These are phyloP conservation scores for Lithodes maja DNA, from an alignment of 2,888 invertebrate species.

Conservation along the genomic window DNA sequence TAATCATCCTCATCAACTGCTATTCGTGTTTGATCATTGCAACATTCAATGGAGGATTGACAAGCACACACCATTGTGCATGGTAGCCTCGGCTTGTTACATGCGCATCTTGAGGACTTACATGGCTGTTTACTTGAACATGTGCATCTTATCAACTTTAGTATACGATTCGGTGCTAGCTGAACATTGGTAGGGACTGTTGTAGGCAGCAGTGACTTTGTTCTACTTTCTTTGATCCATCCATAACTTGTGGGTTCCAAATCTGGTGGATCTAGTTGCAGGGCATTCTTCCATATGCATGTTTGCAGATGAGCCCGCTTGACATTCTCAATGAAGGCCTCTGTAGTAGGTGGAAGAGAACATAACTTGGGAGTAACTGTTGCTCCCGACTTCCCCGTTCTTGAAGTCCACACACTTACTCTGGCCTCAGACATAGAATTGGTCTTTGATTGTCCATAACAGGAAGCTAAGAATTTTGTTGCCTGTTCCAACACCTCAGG, in stretches of 20 bases:
- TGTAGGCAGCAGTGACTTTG: neutral
- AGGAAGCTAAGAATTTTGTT: neutral
- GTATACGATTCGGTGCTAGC: neutral
- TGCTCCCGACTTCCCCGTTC: neutral
- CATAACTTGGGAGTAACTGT: too few species aligned
- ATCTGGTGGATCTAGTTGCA: neutral
- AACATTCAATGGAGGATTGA: constrained; percentile 12
- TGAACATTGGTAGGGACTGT: neutral
- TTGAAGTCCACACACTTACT: neutral
- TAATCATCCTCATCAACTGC: neutral
- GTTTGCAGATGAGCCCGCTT: neutral
- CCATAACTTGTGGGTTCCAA: neutral
- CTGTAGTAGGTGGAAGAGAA: too few species aligned
- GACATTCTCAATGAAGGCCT: too few species aligned
- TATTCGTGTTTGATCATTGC: neutral
- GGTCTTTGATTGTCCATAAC: neutral
- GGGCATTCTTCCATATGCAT: neutral
- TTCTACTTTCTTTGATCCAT: neutral
- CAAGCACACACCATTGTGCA: neutral
- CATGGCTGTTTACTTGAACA: neutral
- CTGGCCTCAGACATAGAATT: constrained; percentile 3
- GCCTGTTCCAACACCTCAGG: neutral
- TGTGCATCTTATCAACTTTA: constrained; percentile 5
- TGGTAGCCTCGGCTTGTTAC: neutral
- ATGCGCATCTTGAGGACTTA: neutral